Evolutionary conservation across 2,113 vertebrate genomes (phyloP).

Genomic region (Glareola pratincola): DNA sequence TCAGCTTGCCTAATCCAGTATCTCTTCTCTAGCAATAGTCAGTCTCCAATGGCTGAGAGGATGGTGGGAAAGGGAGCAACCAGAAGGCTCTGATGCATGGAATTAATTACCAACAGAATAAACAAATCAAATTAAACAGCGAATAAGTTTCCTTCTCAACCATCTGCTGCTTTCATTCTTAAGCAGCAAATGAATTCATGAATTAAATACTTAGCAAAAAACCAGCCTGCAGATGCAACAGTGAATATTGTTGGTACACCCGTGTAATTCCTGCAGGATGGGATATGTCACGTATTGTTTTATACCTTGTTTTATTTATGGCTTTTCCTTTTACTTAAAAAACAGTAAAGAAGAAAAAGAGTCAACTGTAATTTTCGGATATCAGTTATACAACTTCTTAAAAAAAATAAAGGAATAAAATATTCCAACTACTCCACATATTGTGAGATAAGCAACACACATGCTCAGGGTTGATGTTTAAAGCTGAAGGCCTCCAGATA

Average conservation of each 20-base stretch:
- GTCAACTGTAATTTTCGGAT: neutral
- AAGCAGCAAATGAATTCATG: neutral
- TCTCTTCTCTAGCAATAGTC: neutral
- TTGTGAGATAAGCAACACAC: neutral
- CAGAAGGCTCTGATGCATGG: neutral
- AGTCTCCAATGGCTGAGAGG: neutral
- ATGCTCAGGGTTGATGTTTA: neutral
- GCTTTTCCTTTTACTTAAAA: neutral
- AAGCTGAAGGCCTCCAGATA: neutral
- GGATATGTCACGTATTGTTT: neutral
- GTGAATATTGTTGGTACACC: neutral
- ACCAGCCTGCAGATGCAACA: neutral
- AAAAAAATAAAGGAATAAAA: neutral
- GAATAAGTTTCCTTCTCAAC: neutral
- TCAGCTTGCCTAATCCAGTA: neutral
- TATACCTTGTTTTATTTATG: neutral
- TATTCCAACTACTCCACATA: neutral
- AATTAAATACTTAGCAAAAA: constrained; percentile 8
- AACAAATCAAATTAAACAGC: constrained; percentile 8
- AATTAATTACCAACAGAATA: neutral
- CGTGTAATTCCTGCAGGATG: neutral
- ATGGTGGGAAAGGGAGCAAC: neutral
- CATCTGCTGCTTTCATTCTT: constrained; percentile 23
- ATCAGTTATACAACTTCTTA: neutral
- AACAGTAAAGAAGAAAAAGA: neutral